phyloP scores from a whole-genome alignment of 2,113 vertebrate species.

The Chroicocephalus ridibundus region DNA sequence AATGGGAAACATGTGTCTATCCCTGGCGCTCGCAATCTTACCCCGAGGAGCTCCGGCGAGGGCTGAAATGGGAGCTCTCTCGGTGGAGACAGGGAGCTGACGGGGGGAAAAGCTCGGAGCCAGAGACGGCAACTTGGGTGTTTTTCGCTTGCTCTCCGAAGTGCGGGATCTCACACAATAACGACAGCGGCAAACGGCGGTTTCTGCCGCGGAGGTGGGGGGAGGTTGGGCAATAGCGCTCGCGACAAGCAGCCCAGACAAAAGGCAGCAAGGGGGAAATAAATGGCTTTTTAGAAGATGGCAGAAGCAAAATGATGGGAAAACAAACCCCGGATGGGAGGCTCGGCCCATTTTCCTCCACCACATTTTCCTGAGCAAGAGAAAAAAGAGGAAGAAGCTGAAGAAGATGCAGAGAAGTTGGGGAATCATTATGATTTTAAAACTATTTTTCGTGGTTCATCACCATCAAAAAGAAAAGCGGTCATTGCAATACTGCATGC shows the following conservation, averaged over 20 bases:
- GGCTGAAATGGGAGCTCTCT: conserved; percentile 29
- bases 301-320: not conserved
- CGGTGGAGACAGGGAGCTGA: not conserved
- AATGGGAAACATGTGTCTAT: conserved; percentile 63
- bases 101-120: not conserved
- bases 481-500: not conserved
- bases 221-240: not conserved
- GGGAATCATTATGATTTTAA: not conserved
- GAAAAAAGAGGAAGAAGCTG: not conserved
- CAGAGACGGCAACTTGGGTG: not conserved
- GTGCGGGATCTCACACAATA: not conserved
- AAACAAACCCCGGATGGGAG: not conserved
- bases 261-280: not conserved
- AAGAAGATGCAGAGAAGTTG: not conserved
- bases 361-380: not conserved
- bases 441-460: not conserved
- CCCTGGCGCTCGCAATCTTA: conserved; percentile 10
- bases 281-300: not conserved
- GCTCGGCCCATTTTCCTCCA: not conserved
- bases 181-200: not conserved
- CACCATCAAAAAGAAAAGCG: not conserved
- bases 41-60: conserved; percentile 6
- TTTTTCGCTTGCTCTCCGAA: not conserved
- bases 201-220: not conserved
- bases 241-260: not conserved